Evolutionary conservation across 2,888 invertebrate genomes (phyloP).

Genomic region (Baronia brevicornis): DNA sequence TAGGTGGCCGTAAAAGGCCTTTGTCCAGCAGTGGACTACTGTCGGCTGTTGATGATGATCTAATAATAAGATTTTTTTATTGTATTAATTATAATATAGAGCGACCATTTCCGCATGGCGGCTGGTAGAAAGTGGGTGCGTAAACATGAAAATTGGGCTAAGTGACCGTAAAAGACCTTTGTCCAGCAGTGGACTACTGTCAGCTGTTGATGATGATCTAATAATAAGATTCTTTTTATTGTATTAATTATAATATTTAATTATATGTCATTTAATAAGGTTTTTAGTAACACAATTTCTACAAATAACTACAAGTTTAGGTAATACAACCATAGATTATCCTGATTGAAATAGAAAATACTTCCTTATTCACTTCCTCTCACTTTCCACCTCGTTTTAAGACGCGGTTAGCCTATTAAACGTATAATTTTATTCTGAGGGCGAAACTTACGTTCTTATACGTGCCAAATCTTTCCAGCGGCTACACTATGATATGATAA

Average conservation of each 20-base stretch:
- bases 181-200: too few relatives aligned
- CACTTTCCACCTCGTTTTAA: slow-evolving; percentile 11
- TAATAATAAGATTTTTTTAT: too few relatives aligned
- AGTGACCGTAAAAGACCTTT: too few relatives aligned
- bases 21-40: too few relatives aligned
- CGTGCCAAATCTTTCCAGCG: slow-evolving; percentile 6
- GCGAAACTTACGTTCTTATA: slow-evolving; percentile 4
- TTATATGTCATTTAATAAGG: background rate
- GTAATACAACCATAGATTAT: slow-evolving; percentile 9
- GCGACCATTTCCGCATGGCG: too few relatives aligned
- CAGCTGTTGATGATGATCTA: slow-evolving; percentile 1
- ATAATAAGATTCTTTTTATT: slow-evolving; percentile 3
- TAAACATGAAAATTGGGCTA: too few relatives aligned
- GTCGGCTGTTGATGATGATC: too few relatives aligned
- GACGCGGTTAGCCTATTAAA: slow-evolving; percentile 8
- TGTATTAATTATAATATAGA: too few relatives aligned
- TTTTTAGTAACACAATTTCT: too few relatives aligned
- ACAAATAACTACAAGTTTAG: slow-evolving; percentile 3
- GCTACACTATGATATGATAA: too few relatives aligned
- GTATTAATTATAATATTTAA: background rate
- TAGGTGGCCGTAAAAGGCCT: too few relatives aligned
- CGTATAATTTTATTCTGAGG: slow-evolving; percentile 1
- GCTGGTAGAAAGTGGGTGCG: too few relatives aligned
- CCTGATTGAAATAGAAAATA: slow-evolving; percentile 10
- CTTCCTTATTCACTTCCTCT: slow-evolving; percentile 11